Evolutionary conservation across 2,888 invertebrate species (phyloP), one percentile per base, ranked within the genome.

Genomic region (Athripsodes cinereus): DNA sequence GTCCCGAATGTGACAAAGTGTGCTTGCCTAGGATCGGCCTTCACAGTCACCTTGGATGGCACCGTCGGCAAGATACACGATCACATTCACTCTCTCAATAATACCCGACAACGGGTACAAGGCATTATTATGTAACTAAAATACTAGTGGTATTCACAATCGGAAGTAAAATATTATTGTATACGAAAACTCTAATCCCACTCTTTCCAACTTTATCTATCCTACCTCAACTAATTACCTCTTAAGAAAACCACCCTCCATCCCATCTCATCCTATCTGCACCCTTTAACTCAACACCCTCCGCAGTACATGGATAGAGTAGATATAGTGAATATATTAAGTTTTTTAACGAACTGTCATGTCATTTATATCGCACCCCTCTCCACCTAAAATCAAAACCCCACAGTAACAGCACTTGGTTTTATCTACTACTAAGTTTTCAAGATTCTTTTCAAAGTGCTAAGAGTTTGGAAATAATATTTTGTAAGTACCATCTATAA

Each of bases 201-300:
- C 57, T 50, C 52, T 16, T 18, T 47, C 47, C 62, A 57, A 56
- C 52, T 54, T 59, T 57, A 62, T 62, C 59, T 11, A 18, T 34
- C 52, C 62, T 57, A 55, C 52, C 51, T 59, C 57, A 62, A 59
- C 59, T 55, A 59, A 62, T 62, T 59, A 62, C 59, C 62, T 59
- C 52, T 58, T 55, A 52, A 52, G 56, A 52, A 44, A 55, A 44
- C 58, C 47, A 22, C 54, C 58, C 51, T 40, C 22, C 47, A 40
- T 10, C 47, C 53, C 18, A 18, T 10, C 47, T 47, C 18, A 18
- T 44, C 26, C 44, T 44, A 47, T 47, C 21, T 47, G 2, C 21
- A 18, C 21, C 47, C 47, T 5, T 21, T 5, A 20, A 18, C 47
- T 6, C 47, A 19, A 19, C 21, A 44, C 21, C 20, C 47, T 16